These are phyloP conservation scores for Xylocopa sonorina DNA, from an alignment of 1,140 invertebrate genomes.

Conservation along the genomic window DNA sequence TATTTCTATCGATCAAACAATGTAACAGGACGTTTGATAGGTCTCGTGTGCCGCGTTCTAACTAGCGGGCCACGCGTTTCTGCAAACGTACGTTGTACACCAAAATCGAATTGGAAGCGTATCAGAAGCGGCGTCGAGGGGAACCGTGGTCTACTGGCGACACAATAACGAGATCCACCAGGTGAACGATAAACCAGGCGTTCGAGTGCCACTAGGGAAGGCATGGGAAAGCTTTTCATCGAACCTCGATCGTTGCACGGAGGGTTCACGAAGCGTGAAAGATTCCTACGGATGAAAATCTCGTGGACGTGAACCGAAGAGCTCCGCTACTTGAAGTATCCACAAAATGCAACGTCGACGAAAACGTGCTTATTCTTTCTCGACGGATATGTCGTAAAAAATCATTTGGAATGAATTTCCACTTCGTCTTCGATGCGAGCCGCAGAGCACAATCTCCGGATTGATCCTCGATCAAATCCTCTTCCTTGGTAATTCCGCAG, in stretches of 20 bases:
- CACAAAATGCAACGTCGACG: too few species aligned
- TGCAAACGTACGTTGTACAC: too few species aligned
- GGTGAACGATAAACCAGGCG: neutral
- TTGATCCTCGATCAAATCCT: too few species aligned
- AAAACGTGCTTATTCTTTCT: too few species aligned
- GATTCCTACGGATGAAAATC: neutral
- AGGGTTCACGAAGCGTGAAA: neutral
- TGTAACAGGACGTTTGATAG: neutral
- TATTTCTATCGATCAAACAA: constrained; percentile 31
- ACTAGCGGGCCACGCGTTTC: neutral
- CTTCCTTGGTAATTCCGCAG: too few species aligned
- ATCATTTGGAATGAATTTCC: too few species aligned
- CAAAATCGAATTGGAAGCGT: neutral
- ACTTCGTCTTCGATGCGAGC: too few species aligned
- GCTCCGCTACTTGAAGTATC: too few species aligned
- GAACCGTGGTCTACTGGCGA: neutral
- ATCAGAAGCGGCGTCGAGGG: neutral
- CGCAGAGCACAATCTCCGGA: too few species aligned
- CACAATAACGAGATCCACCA: neutral
- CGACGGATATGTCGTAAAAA: too few species aligned
- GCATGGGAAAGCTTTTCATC: neutral
- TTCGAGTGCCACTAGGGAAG: neutral
- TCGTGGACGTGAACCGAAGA: neutral
- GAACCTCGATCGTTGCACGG: neutral
- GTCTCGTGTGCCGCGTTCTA: neutral